Evolutionary conservation across 2,113 vertebrate species (phyloP).

Genomic region (Dipodomys stephensi): DNA sequence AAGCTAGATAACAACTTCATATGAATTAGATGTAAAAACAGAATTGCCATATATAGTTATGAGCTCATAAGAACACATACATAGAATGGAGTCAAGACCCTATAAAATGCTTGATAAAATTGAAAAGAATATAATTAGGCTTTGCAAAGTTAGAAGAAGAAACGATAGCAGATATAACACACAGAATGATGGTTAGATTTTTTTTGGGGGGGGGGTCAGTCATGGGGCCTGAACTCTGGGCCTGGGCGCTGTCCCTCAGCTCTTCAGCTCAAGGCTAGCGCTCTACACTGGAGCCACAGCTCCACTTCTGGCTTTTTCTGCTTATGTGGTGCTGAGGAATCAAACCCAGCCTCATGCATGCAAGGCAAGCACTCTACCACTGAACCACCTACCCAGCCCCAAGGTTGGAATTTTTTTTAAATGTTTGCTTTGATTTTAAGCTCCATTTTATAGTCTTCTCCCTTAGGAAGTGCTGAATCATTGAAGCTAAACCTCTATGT

Average conservation of each 20-base stretch:
- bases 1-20: not conserved
- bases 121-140: not conserved
- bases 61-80: not conserved
- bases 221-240: too few species aligned
- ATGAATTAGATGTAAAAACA: not conserved
- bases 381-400: too few species aligned
- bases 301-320: too few species aligned
- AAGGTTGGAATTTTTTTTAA: not conserved
- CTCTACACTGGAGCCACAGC: too few species aligned
- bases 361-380: too few species aligned
- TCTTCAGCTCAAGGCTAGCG: too few species aligned
- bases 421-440: not conserved
- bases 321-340: too few species aligned
- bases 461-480: not conserved
- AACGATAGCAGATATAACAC: not conserved
- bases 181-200: not conserved
- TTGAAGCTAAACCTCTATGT: not conserved
- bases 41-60: not conserved
- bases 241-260: too few species aligned
- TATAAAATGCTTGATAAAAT: not conserved
- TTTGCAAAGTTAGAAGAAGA: not conserved
- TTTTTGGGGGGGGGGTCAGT: too few species aligned
- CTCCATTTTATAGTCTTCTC: slow-evolving; percentile 37
- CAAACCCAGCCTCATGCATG: too few species aligned
- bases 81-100: not conserved